Conservation (phyloP, 1,140 invertebrate genomes). For the Anastatus disparis region DNA sequence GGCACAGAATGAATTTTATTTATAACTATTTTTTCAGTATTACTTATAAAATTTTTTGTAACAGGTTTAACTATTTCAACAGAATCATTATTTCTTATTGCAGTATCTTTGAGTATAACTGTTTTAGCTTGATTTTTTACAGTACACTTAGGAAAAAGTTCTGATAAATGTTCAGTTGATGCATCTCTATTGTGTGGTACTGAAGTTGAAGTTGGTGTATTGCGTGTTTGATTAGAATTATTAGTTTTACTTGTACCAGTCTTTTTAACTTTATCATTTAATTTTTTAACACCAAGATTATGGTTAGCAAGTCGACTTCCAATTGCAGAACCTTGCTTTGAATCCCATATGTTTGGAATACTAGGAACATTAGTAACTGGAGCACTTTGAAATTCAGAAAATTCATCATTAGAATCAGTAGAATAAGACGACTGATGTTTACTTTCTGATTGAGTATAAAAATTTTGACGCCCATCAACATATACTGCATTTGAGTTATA, state of each 20-base stretch:
- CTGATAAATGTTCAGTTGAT: slow-evolving; percentile 48
- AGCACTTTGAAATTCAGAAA: slow-evolving; percentile 72
- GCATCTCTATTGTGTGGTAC: slow-evolving; percentile 37
- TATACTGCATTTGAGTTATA: slow-evolving; percentile 1
- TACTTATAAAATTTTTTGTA: slow-evolving; percentile 31
- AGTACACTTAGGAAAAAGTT: slow-evolving; percentile 64
- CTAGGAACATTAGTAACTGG: slow-evolving; percentile 48
- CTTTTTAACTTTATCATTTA: slow-evolving; percentile 57
- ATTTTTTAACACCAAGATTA: slow-evolving; percentile 63
- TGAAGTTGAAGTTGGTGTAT: slow-evolving; percentile 26
- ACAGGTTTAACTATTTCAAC: slow-evolving; percentile 43
- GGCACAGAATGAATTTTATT: slow-evolving; percentile 42
- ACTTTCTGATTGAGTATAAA: slow-evolving; percentile 16
- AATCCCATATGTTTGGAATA: slow-evolving; percentile 55
- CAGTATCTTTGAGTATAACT: slow-evolving; percentile 65
- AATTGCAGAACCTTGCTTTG: slow-evolving; percentile 63
- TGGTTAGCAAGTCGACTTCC: slow-evolving; percentile 68
- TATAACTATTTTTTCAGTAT: slow-evolving; percentile 37
- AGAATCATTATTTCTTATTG: slow-evolving; percentile 58
- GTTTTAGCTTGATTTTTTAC: slow-evolving; percentile 62
- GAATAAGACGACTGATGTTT: slow-evolving; percentile 38
- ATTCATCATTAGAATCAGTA: slow-evolving; percentile 65
- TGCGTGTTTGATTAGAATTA: slow-evolving; percentile 41
- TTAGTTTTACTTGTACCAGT: slow-evolving; percentile 43
- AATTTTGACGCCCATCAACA: slow-evolving; percentile 1